Percentiles rank a stretch among this genome's conserved stretches.
phyloP scores from a whole-genome alignment of 2,797 vertebrate genomes.

The Spondyliosoma cantharus region DNA sequence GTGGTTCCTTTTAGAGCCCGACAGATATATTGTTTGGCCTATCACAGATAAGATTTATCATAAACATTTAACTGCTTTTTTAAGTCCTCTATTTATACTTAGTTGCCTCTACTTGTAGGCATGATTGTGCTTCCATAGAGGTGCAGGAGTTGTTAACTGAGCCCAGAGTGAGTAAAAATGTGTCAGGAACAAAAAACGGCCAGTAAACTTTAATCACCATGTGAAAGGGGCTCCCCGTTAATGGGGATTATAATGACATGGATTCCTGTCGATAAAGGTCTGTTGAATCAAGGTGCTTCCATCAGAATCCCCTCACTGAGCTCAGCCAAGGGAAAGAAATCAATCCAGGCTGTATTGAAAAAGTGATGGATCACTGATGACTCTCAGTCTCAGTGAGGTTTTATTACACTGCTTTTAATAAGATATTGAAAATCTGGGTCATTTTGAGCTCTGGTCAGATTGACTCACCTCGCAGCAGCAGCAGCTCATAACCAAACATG shows the following conservation, averaged over 20 bases:
- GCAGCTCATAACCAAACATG: slow-evolving; percentile 13
- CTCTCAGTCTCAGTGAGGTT: slow-evolving; percentile 36
- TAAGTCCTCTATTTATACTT: too few relatives aligned
- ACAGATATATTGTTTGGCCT: too few relatives aligned
- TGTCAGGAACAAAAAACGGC: too few relatives aligned
- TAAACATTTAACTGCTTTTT: too few relatives aligned
- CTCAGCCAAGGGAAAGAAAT: slow-evolving; percentile 33
- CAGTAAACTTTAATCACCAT: not conserved
- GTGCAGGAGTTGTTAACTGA: too few relatives aligned
- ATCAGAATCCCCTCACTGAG: slow-evolving; percentile 1
- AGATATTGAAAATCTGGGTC: slow-evolving; percentile 35
- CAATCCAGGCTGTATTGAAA: slow-evolving; percentile 22
- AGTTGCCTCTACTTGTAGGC: too few relatives aligned
- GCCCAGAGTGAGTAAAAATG: too few relatives aligned
- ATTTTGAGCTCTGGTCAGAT: slow-evolving; percentile 12
- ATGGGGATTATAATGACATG: slow-evolving; percentile 5
- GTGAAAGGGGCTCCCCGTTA: not conserved
- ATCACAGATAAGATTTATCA: too few relatives aligned
- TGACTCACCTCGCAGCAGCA: slow-evolving; percentile 14
- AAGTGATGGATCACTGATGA: not conserved
- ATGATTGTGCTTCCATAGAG: too few relatives aligned
- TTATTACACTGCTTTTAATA: slow-evolving; percentile 36
- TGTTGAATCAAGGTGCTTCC: slow-evolving; percentile 10
- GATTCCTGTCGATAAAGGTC: slow-evolving; percentile 8
- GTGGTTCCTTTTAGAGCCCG: too few relatives aligned